Evolutionary conservation across 92 coral and sea anemone genomes (phyloP).

Genomic region (Porites cylindrica): DNA sequence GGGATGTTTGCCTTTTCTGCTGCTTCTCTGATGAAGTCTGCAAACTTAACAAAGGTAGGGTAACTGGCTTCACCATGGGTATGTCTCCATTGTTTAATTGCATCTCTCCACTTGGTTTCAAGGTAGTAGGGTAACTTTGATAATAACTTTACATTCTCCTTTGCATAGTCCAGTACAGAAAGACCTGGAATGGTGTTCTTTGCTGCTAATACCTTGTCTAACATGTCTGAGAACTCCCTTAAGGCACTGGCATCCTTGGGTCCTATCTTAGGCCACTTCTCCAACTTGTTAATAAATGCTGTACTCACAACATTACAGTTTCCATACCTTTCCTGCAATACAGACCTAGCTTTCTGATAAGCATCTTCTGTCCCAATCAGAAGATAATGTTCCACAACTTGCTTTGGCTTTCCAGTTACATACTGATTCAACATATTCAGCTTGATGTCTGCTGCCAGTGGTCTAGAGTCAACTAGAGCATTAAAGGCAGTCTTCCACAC

Average conservation of each 20-base stretch:
- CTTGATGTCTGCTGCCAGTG: conserved; percentile 56
- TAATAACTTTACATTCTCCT: not conserved
- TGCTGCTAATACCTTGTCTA: conserved; percentile 5
- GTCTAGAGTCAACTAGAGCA: conserved; percentile 52
- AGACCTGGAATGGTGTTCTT: not conserved
- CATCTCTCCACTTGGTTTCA: not conserved
- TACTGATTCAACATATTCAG: conserved; percentile 56
- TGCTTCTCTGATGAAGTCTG: not conserved
- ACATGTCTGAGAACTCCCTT: not conserved
- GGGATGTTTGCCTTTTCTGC: not conserved
- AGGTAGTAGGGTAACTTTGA: not conserved
- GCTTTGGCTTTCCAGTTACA: conserved; percentile 32
- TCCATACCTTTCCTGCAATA: conserved; percentile 49
- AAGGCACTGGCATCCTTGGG: not conserved
- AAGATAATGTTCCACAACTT: not conserved
- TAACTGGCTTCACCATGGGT: conserved; percentile 3
- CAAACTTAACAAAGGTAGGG: not conserved
- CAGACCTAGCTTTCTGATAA: conserved; percentile 39
- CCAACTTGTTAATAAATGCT: conserved; percentile 44
- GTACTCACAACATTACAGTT: conserved; percentile 52
- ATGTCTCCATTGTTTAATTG: not conserved
- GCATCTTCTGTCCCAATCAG: conserved; percentile 44
- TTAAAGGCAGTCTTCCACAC: conserved; percentile 60
- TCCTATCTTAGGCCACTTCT: conserved; percentile 23
- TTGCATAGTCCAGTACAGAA: not conserved